Base-by-base conservation (phyloP, 1,140 invertebrate species). In the Zaprionus inermis region DNA sequence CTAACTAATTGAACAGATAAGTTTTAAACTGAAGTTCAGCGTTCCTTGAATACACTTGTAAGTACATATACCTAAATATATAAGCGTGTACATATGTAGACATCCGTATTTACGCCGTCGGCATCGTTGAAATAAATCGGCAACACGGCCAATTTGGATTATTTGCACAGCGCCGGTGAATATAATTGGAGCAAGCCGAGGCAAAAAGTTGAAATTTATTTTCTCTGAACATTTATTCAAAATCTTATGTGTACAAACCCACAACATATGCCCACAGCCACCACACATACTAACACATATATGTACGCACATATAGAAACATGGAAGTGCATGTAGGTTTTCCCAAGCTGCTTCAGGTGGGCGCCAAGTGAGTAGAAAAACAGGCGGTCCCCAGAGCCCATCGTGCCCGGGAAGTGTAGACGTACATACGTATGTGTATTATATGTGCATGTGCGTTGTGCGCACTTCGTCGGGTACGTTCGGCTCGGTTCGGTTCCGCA, bases 301-400 rank as follows among this genome's bases (percentile, higher is more conserved):
- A 66, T 38, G 36, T 38, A 2, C 36, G 1, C 14, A 12, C 5
- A 41, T 14, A 16, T 67, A 49, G 4, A 20, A 63, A 52, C 9
- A 84, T 86, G 83, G 83, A 86, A 5, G 60, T 86, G 5, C 79
- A 88, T 38, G 60, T 86, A 14, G 79, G 74, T n/a, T 72, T 85
- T 66, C 56, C 67, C 0, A 77, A 67, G 20, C 18, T 86, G 30
- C 22, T 86, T 1, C 81, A 80, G 44, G 72, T 86, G 67, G 72
- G 72, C 2, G 67, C 46, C 41, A 79, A 83, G 83, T 86, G 38
- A 86, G 83, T 88, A 71, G 7, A 49, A 3, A 5, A 14, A 4
- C 5, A 34, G 3, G 36, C n/a, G 4, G 12, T 12, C 12, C n/a
- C 11, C 14, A 4, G 4, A 6, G 2, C 10, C 10, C 34, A 51